Evolutionary conservation across 92 coral and sea anemone species (phyloP).

Genomic region (Muricea muricata): DNA sequence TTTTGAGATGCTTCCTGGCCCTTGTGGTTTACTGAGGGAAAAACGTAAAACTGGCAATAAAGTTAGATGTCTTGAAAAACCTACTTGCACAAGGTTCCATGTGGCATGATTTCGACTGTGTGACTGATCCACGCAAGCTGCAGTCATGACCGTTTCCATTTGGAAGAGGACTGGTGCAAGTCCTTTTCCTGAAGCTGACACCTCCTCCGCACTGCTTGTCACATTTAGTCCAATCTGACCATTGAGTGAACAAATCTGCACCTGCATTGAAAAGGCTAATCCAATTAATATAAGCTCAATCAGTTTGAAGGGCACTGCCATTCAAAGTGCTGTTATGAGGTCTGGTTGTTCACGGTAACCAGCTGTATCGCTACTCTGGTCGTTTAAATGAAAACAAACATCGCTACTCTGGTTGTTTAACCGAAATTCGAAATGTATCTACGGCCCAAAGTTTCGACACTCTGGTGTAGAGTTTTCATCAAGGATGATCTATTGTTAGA

Average conservation of each 20-base stretch:
- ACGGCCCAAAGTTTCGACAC: too few species aligned
- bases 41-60: too few species aligned
- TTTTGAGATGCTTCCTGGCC: too few species aligned
- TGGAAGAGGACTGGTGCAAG: constrained; percentile 87
- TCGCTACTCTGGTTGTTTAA: too few species aligned
- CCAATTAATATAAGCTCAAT: neutral
- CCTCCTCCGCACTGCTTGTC: constrained; percentile 94
- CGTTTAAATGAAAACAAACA: too few species aligned
- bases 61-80: constrained; percentile 8
- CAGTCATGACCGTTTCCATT: constrained; percentile 90
- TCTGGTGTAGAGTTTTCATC: too few species aligned
- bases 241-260: constrained; percentile 80
- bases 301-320: neutral
- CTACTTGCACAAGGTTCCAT: constrained; percentile 93
- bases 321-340: too few species aligned
- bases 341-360: too few species aligned
- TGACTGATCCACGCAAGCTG: constrained; percentile 77
- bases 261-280: constrained; percentile 36
- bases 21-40: neutral
- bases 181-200: constrained; percentile 75
- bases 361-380: too few species aligned
- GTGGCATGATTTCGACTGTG: constrained; percentile 76
- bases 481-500: too few species aligned
- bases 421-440: too few species aligned
- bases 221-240: constrained; percentile 94